Percentiles rank a stretch among this genome's conserved stretches.
Conservation (phyloP, 2,113 vertebrate species). For the Dasypus novemcinctus region DNA sequence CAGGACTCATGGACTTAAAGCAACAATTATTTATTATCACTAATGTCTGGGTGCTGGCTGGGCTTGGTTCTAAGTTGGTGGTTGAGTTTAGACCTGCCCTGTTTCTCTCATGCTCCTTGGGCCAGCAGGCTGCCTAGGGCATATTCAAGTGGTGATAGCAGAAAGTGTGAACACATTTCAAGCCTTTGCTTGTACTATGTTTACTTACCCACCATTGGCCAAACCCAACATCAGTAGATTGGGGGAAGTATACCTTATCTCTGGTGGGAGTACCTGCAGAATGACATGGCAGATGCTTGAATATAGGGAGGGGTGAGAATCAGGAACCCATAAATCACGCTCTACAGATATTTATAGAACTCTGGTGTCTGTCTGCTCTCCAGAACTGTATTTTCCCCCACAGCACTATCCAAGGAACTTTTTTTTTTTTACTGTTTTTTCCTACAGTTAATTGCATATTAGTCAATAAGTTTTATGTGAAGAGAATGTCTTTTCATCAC, state of each 20-base stretch:
- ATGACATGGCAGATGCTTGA: not conserved
- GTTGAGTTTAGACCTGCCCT: not conserved
- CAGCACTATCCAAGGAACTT: not conserved
- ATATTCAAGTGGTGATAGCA: not conserved
- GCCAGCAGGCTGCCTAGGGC: not conserved
- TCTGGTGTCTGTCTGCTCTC: not conserved
- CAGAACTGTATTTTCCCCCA: not conserved
- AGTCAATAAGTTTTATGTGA: not conserved
- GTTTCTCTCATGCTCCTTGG: not conserved
- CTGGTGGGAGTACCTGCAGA: not conserved
- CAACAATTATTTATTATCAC: not conserved
- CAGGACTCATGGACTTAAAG: not conserved
- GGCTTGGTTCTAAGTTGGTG: not conserved
- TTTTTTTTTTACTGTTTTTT: not conserved
- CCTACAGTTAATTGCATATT: not conserved
- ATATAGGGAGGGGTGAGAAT: not conserved
- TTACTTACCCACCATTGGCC: not conserved
- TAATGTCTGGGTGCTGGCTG: not conserved
- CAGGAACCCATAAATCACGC: not conserved
- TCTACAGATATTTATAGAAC: not conserved
- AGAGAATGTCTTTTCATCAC: not conserved
- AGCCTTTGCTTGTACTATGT: not conserved
- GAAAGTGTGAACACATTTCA: not conserved
- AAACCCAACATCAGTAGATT: not conserved
- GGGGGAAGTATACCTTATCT: not conserved